Percentiles rank a stretch among this genome's conserved stretches.
These are phyloP conservation scores for Neomonachus schauinslandi DNA, from an alignment of 2,113 vertebrate species.

Conservation along the genomic window DNA sequence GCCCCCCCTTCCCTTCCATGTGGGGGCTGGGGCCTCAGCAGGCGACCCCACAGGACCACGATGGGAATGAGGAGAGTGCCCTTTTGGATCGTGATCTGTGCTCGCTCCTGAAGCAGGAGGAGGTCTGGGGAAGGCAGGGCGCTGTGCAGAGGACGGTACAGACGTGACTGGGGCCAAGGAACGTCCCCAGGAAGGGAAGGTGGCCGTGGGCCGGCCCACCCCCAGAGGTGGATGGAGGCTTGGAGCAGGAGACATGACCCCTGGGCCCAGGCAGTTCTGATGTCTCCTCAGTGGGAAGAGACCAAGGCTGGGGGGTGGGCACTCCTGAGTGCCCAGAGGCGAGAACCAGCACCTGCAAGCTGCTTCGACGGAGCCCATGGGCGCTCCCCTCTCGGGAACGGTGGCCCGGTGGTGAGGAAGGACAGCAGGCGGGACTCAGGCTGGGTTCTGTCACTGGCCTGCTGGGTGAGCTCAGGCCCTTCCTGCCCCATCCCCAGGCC, in stretches of 20 bases:
- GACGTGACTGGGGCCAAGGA: neutral
- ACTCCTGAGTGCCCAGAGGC: neutral
- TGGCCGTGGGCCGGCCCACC: too few relatives aligned
- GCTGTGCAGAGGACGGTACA: neutral
- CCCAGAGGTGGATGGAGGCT: too few relatives aligned
- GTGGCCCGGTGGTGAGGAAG: neutral
- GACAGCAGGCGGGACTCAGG: neutral
- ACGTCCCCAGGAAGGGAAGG: too few relatives aligned
- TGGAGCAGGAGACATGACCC: too few relatives aligned
- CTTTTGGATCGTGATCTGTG: neutral
- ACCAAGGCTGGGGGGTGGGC: too few relatives aligned
- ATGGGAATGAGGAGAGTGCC: neutral
- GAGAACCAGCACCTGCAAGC: neutral
- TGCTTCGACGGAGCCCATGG: rapidly evolving
- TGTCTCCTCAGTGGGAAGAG: too few relatives aligned
- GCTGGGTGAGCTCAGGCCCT: neutral
- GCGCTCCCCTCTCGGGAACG: rapidly evolving
- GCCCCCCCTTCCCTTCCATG: neutral
- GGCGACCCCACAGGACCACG: too few relatives aligned
- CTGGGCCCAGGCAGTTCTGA: too few relatives aligned
- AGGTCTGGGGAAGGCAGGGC: neutral
- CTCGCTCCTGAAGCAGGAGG: neutral
- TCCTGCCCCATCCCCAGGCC: neutral
- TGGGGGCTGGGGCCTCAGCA: neutral
- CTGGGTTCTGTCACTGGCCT: neutral